A percentile compares a stretch with the other conserved stretches of the same genome.
These are phyloP conservation scores for Connochaetes taurinus DNA, from an alignment of 2,113 vertebrate species.

Conservation along the genomic window DNA sequence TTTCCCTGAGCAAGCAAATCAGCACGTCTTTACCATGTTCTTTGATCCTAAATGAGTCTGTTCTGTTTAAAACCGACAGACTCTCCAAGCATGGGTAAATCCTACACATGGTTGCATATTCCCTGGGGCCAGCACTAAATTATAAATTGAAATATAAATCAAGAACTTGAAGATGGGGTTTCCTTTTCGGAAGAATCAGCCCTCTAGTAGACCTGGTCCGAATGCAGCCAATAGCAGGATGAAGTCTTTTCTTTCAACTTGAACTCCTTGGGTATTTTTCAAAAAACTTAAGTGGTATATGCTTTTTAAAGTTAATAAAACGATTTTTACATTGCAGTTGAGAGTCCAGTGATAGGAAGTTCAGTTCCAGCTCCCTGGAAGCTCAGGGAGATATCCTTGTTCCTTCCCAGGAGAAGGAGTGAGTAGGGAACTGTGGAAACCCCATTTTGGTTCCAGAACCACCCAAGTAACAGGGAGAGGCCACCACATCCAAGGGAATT, in stretches of 20 bases:
- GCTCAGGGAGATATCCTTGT: accelerated
- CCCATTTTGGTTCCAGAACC: neutral
- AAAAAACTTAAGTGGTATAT: neutral
- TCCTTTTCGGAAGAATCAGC: neutral
- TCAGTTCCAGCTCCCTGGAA: neutral
- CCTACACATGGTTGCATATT: accelerated
- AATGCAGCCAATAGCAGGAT: neutral
- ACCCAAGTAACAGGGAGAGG: neutral
- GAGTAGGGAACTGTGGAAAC: neutral
- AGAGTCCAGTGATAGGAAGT: neutral
- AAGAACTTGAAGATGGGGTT: neutral
- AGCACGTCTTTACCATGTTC: neutral
- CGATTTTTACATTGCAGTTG: neutral
- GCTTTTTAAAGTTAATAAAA: conserved; percentile 12
- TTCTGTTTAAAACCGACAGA: neutral
- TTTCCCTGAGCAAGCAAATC: too few relatives aligned
- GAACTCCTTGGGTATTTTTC: neutral
- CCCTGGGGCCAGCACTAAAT: neutral
- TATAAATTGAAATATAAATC: neutral
- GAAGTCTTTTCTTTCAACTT: neutral
- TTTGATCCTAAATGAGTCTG: too few relatives aligned
- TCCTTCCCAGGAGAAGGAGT: neutral
- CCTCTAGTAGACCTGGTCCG: neutral
- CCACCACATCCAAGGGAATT: neutral
- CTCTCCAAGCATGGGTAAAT: neutral